Base-by-base conservation (phyloP, 2,888 invertebrate genomes). In the Oligia fasciuncula region DNA sequence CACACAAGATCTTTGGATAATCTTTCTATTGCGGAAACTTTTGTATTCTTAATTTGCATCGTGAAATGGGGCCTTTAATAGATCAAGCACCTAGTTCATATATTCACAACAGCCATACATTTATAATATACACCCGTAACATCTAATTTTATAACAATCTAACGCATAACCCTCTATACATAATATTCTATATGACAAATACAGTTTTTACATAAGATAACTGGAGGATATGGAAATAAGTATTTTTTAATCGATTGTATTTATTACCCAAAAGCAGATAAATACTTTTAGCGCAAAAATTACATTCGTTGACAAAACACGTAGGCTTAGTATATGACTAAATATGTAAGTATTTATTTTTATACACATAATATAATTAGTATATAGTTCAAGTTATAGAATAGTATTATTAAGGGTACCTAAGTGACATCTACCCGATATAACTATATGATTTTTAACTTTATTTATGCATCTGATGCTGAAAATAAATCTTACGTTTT, bases 111-210 rank as follows among this genome's bases (percentile, higher is more conserved):
- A 93, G 92, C 87, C 91, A 93, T 91, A 91, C 92, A 91, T 90
- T 86, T 88, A 92, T 91, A 94, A 92, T 93, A 92, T 93, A 94
- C 94, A 95, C 92, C 92, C 93, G 93, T 95, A 94, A 94, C 91
- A 90, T 88, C 93, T 94, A 94, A 92, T 91, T 93, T 91, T 86
- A 93, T 93, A 95, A 95, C 95, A 93, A 94, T 95, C 93, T 95
- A 95, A 92, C 91, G 91, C 89, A 85, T 93, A 94, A 94, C 91
- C 93, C 90, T 90, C 92, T 94, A 93, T 94, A 93, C 90, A 91
- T 90, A 80, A 84, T 88, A 88, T 78, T 83, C 88, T 89, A 89
- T 91, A 89, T 87, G 90, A 90, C 90, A 89, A 89, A 90, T 91
- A 89, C 85, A 89, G 85, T 90, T 92, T 91, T 88, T 89, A 92